These are phyloP conservation scores for Brachylomia viminalis DNA, from an alignment of 2,888 invertebrate species.

Conservation along the genomic window DNA sequence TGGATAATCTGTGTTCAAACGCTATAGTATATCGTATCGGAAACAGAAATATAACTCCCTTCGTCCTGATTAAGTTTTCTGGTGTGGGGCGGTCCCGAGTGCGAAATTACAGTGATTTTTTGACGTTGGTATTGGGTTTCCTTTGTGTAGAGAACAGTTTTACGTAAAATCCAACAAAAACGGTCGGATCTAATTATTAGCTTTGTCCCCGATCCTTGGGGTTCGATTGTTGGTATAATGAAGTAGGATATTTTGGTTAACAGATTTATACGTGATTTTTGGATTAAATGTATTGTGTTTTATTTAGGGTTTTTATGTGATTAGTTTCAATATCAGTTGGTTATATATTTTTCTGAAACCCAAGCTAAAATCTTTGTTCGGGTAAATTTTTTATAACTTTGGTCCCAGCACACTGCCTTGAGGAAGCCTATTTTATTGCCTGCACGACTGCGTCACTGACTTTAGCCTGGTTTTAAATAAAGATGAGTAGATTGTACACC, in stretches of 20 bases:
- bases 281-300: constrained; percentile 74
- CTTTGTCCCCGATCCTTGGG: constrained; percentile 79
- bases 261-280: constrained; percentile 79
- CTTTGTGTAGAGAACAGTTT: constrained; percentile 81
- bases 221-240: constrained; percentile 70
- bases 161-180: constrained; percentile 86
- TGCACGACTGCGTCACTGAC: rapidly evolving
- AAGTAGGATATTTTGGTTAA: constrained; percentile 76
- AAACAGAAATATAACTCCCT: constrained; percentile 88
- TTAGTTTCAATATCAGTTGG: background rate
- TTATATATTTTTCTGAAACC: background rate
- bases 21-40: constrained; percentile 89
- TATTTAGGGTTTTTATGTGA: constrained; percentile 23
- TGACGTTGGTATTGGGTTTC: constrained; percentile 84
- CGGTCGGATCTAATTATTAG: constrained; percentile 86
- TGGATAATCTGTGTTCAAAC: constrained; percentile 90
- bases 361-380: background rate
- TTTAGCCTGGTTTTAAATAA: background rate
- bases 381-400: background rate
- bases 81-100: constrained; percentile 81
- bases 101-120: constrained; percentile 89
- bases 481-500: background rate
- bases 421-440: background rate
- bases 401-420: background rate
- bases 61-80: constrained; percentile 88